Evolutionary conservation across 2,113 vertebrate species (phyloP), one percentile per base, ranked within the genome.

Genomic region (Poecilia latipinna): DNA sequence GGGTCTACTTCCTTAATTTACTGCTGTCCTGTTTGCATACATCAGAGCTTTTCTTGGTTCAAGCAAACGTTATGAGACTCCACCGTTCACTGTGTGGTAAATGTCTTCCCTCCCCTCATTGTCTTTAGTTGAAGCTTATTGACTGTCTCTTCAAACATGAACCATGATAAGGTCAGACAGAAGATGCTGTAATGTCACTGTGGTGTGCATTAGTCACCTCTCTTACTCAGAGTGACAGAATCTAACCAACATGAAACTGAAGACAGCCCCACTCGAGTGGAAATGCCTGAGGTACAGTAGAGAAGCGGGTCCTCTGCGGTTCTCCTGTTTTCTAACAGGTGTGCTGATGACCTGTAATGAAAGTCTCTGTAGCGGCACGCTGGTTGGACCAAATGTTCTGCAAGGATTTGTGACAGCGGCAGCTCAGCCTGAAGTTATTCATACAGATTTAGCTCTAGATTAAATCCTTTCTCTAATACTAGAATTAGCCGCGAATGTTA

Each of bases 231-330:
- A 71, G 19, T 26, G 35, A n/a, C 42, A 39, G 13, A 17, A 65
- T 35, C 42, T 65, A 29, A 78, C n/a, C 48, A 26, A 68, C 42
- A 31, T 54, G 65, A 79, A 79, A 79, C 39, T 32, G 65, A 73
- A 79, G 71, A 8, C 65, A 3, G 0, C 26, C 37, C 37, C 61
- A 54, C 60, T 4, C 35, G 24, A n/a, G 51, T 72, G 76, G 77
- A 78, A 67, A 72, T 4, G 22, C 24, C 2, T 29, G 44, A 11
- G 26, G 44, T 65, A 31, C 31, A 67, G 61, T 24, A 8, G 64
- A 66, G 63, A n/a, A 10, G 19, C 2, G 22, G 32, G 31, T 11
- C 44, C 13, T 26, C 67, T 69, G 48, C n/a, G 70, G 48, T 60
- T 13, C n/a, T 17, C n/a, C 48, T 22, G 60, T 44, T 60, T 1